Percentiles rank a stretch among this genome's conserved stretches.
Evolutionary conservation across 64 coral and sea anemone genomes (phyloP).

Genomic region (Platygyra sinensis): DNA sequence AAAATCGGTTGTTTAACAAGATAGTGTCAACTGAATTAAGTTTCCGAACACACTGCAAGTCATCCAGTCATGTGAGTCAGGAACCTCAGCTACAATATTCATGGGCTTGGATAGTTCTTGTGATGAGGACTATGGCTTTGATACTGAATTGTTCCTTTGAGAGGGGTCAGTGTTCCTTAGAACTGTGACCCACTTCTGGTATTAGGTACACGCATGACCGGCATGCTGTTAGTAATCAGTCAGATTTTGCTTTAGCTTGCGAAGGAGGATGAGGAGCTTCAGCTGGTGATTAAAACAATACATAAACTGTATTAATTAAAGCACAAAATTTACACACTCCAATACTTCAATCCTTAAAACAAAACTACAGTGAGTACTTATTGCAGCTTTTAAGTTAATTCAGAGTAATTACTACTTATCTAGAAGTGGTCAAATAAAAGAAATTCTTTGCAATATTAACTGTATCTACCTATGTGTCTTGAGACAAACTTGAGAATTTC

Average conservation of each 20-base stretch:
- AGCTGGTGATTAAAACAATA: conserved; percentile 5
- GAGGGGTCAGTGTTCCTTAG: neutral
- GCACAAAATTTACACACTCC: neutral
- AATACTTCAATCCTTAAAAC: no score
- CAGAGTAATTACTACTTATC: no score
- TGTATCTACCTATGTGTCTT: conserved; percentile 53
- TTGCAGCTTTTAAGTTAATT: no score
- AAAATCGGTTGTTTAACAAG: neutral
- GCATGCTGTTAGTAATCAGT: conserved; percentile 18
- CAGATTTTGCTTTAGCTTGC: conserved; percentile 22
- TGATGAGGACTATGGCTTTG: no score
- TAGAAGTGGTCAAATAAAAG: no score
- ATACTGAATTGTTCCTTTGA: no score
- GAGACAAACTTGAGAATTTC: conserved; percentile 95
- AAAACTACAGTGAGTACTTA: neutral
- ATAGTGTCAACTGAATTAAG: neutral
- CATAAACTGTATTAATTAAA: neutral
- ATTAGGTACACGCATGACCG: neutral
- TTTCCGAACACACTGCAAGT: neutral
- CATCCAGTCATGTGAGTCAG: neutral
- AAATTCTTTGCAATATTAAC: neutral
- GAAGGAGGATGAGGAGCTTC: neutral
- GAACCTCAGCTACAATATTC: neutral
- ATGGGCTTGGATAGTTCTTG: no score
- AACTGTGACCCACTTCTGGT: neutral